These are phyloP conservation scores for Lepidostoma basale DNA, from an alignment of 1,140 invertebrate species.

Conservation along the genomic window DNA sequence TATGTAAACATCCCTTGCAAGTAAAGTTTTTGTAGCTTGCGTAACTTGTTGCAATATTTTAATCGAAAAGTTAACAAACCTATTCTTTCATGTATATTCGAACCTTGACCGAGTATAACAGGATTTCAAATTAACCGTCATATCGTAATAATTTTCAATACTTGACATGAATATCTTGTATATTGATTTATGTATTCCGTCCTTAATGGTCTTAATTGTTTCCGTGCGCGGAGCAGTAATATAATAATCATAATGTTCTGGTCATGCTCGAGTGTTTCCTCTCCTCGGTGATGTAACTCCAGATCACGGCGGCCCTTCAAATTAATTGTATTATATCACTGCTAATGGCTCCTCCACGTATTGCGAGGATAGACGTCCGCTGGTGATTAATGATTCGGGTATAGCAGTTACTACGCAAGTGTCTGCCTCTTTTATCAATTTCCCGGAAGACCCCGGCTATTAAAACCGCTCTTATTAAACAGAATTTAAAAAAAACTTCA, in stretches of 20 bases:
- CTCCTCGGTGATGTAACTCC: neutral
- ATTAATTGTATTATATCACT: neutral
- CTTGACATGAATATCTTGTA: neutral
- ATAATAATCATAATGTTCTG: too few relatives aligned
- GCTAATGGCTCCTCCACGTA: neutral
- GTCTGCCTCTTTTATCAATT: slow-evolving; percentile 13
- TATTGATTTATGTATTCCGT: neutral
- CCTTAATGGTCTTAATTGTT: neutral
- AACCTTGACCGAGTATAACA: too few relatives aligned
- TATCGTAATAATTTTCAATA: neutral
- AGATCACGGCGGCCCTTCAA: neutral
- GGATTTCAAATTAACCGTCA: too few relatives aligned
- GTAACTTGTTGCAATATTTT: too few relatives aligned
- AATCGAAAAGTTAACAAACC: too few relatives aligned
- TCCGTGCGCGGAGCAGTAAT: too few relatives aligned
- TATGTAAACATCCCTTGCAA: too few relatives aligned
- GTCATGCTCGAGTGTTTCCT: too few relatives aligned
- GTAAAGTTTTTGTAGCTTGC: too few relatives aligned
- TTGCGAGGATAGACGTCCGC: neutral
- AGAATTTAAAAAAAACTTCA: neutral
- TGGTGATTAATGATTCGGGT: slow-evolving; percentile 4
- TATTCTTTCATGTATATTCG: too few relatives aligned
- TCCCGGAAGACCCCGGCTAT: slow-evolving; percentile 11
- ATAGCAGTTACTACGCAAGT: neutral
- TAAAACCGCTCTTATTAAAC: neutral